These are phyloP conservation scores for Chrysolina haemoptera DNA, from an alignment of 2,888 invertebrate species.

Conservation along the genomic window DNA sequence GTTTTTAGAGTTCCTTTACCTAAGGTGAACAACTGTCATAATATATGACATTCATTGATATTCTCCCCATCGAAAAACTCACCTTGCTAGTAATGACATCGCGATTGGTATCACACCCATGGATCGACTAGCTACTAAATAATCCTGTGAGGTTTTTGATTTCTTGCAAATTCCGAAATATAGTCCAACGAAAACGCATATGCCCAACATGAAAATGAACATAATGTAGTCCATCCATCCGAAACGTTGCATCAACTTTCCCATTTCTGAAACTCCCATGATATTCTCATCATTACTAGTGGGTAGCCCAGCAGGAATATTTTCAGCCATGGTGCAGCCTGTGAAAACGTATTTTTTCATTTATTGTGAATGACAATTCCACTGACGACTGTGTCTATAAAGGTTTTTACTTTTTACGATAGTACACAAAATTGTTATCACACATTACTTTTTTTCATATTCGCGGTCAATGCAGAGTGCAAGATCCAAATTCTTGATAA, in stretches of 20 bases:
- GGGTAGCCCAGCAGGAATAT: neutral
- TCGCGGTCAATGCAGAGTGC: too few species aligned
- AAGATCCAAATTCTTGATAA: too few species aligned
- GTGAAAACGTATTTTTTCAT: too few species aligned
- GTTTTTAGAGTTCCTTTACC: too few species aligned
- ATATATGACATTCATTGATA: too few species aligned
- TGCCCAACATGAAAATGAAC: conserved; percentile 82
- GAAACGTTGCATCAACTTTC: conserved; percentile 62
- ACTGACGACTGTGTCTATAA: too few species aligned
- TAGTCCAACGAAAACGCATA: conserved; percentile 84
- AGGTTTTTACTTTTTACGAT: too few species aligned
- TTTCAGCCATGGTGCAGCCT: neutral
- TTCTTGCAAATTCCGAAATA: conserved; percentile 82
- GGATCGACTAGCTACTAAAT: conserved; percentile 85
- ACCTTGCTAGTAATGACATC: conserved; percentile 89
- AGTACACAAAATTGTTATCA: too few species aligned
- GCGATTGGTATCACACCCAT: conserved; percentile 92
- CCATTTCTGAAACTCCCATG: conserved; percentile 61
- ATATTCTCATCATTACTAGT: neutral
- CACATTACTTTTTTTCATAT: too few species aligned
- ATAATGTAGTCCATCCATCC: conserved; percentile 84
- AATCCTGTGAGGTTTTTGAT: conserved; percentile 77
- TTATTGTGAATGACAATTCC: too few species aligned
- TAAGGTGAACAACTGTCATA: too few species aligned
- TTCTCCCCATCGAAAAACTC: conserved; percentile 46